These are phyloP conservation scores for Carassius gibelio DNA, from an alignment of 2,113 vertebrate genomes.

Conservation along the genomic window DNA sequence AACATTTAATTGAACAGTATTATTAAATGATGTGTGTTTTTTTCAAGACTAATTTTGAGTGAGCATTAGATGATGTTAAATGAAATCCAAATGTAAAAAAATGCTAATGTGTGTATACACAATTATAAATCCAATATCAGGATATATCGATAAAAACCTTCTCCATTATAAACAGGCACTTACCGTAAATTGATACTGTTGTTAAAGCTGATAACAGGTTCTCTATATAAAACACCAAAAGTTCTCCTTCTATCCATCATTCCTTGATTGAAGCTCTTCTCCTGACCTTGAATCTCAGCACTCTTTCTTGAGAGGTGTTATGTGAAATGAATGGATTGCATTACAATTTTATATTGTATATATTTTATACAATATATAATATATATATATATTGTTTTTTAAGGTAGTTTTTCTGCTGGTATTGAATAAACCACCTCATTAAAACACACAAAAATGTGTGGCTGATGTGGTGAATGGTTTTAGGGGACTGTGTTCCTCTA, in stretches of 20 bases:
- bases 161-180: not conserved
- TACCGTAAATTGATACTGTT: not conserved
- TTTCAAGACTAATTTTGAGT: not conserved
- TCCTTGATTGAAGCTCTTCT: slow-evolving; percentile 20
- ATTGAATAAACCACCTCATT: slow-evolving; percentile 28
- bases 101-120: not conserved
- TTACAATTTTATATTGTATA: slow-evolving; percentile 43
- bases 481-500: slow-evolving; percentile 44
- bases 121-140: not conserved
- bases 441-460: slow-evolving; percentile 47
- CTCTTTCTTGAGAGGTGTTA: slow-evolving; percentile 12
- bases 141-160: not conserved
- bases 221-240: not conserved
- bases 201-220: not conserved
- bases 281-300: slow-evolving; percentile 11
- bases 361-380: not conserved
- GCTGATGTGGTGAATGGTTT: slow-evolving; percentile 44
- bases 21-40: not conserved
- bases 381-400: not conserved
- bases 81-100: not conserved
- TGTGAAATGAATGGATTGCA: not conserved
- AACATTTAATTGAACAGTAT: not conserved
- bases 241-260: slow-evolving; percentile 19
- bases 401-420: not conserved
- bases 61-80: not conserved